phyloP scores from a whole-genome alignment of 2,797 vertebrate genomes.

The Pangasius mekongensis region DNA sequence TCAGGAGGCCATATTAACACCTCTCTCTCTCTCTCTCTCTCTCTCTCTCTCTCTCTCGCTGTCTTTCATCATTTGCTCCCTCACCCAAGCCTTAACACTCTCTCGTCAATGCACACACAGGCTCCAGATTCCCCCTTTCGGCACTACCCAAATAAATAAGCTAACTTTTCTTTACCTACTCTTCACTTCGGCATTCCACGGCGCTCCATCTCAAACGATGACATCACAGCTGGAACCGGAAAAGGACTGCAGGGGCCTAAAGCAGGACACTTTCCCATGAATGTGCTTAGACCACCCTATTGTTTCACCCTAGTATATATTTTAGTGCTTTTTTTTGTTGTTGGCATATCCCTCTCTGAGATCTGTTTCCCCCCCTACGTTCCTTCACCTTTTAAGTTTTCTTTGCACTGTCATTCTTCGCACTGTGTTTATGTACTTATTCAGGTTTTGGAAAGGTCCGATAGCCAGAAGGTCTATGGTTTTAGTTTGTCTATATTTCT shows the following conservation, averaged over 20 bases:
- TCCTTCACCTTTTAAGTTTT: background rate
- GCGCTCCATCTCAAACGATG: background rate
- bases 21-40: conserved; percentile 18
- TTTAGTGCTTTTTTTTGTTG: background rate
- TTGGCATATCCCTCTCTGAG: background rate
- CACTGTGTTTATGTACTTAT: background rate
- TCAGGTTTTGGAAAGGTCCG: background rate
- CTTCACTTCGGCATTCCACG: conserved; percentile 24
- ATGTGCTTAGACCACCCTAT: background rate
- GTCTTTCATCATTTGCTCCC: conserved; percentile 40
- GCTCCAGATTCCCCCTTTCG: conserved; percentile 25
- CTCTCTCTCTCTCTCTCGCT: background rate
- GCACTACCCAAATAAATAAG: conserved; percentile 37
- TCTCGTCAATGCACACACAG: conserved; percentile 40
- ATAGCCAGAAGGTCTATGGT: background rate
- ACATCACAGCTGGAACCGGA: conserved; percentile 30
- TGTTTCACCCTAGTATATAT: background rate
- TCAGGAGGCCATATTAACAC: conserved; percentile 48
- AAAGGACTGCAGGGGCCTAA: background rate
- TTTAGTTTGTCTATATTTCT: background rate
- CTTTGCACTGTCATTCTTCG: background rate
- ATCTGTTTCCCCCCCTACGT: too few relatives aligned
- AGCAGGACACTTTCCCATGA: background rate
- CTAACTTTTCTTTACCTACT: conserved; percentile 17
- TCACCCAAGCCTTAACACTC: conserved; percentile 46